Evolutionary conservation across 2,113 vertebrate species (phyloP), one percentile per base, ranked within the genome.

Genomic region (Tetrax tetrax): DNA sequence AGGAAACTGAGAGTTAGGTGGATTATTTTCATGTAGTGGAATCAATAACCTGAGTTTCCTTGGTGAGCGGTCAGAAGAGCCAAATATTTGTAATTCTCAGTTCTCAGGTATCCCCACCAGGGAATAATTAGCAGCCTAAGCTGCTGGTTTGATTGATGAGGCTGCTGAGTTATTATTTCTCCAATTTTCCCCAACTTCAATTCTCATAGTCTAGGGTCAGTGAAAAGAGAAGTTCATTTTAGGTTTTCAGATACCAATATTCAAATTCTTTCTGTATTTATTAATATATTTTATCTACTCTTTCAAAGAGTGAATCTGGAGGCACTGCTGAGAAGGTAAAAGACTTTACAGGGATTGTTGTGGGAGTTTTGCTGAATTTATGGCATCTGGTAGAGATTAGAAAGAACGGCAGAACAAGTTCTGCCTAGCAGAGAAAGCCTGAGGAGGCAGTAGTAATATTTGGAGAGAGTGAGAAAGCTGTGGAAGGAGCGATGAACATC

Each of bases 81-180:
- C 92, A 95, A 91, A 77, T 87, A 87, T 75, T 86, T 87, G 57
- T 68, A 92, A 81, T 90, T 83, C 83, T 89, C 29, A 54, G 35
- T 83, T 89, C 61, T 87, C 63, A 76, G 83, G 43, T 95, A 82
- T 68, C 72, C 59, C n/a, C 87, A 93, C 77, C 28, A 53, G 94
- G 95, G 76, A 96, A 91, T 96, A 90, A 97, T 96, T 92, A 96
- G 86, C 72, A 94, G 89, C 61, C 41, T 90, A 96, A 92, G 57
- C 43, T 89, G 35, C 66, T 91, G 59, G 66, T 83, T 95, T 97
- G 95, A 96, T 96, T 95, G 95, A 96, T 97, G 95, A 96, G 84
- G 82, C 76, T 89, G 89, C 66, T 69, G 60, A 94, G 51, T 95
- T 88, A 91, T 95, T 94, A 74, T 90, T 96, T 96, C 79, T 95